A percentile compares a stretch with the other conserved stretches of the same genome.
These are phyloP conservation scores for Pogonophryne albipinna DNA, from an alignment of 2,797 vertebrate species.

Conservation along the genomic window DNA sequence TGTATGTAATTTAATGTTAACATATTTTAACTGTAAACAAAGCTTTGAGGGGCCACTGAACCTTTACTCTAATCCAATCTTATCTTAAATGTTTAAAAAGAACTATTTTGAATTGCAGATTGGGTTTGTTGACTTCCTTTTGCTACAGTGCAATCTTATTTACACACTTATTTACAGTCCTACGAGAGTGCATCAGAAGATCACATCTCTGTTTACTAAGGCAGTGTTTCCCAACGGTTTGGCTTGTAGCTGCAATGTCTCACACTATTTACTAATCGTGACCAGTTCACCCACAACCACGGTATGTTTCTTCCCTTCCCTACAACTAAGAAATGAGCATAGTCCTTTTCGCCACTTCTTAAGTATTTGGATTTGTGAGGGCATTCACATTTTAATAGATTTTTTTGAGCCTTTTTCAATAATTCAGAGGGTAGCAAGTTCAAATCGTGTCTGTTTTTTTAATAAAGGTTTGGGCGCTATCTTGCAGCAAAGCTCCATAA, in stretches of 20 bases:
- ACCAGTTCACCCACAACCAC: neutral
- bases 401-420: neutral
- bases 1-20: neutral
- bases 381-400: neutral
- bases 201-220: neutral
- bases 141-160: slow-evolving; percentile 3
- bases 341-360: too few relatives aligned
- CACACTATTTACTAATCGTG: neutral
- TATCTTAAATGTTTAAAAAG: slow-evolving; percentile 8
- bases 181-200: neutral
- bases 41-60: neutral
- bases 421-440: neutral
- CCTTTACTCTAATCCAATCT: neutral
- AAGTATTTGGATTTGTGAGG: neutral
- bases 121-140: neutral
- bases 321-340: too few relatives aligned
- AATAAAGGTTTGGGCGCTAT: neutral
- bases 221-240: neutral
- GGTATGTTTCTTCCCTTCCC: too few relatives aligned
- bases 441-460: neutral
- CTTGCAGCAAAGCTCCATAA: neutral
- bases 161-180: neutral
- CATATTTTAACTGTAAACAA: neutral
- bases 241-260: neutral
- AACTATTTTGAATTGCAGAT: slow-evolving; percentile 11